Percentiles rank a stretch among this genome's conserved stretches.
Evolutionary conservation across 2,113 vertebrate genomes (phyloP).

Genomic region (Labeo rohita): DNA sequence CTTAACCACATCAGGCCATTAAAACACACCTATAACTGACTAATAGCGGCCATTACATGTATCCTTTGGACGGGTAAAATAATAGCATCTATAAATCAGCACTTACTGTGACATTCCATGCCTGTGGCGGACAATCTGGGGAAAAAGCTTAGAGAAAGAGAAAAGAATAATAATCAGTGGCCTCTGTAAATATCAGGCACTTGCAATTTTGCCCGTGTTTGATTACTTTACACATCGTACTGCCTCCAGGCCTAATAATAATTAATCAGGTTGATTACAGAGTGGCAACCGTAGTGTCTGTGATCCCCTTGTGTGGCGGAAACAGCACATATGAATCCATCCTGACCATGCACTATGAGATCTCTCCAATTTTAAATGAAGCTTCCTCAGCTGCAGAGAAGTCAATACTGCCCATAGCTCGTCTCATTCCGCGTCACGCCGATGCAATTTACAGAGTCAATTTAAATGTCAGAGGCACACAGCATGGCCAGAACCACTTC

Average conservation of each 20-base stretch:
- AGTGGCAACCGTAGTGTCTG: neutral
- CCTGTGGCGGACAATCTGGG: neutral
- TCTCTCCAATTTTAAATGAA: constrained; percentile 34
- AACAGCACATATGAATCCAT: neutral
- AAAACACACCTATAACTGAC: constrained; percentile 38
- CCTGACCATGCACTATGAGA: neutral
- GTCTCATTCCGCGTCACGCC: constrained; percentile 28
- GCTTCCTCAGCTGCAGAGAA: constrained; percentile 36
- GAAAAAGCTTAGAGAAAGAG: constrained; percentile 6
- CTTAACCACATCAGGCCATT: constrained; percentile 44
- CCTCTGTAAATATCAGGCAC: constrained; percentile 11
- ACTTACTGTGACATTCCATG: constrained; percentile 26
- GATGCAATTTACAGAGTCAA: constrained; percentile 39
- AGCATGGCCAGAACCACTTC: constrained; percentile 21
- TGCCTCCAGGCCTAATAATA: constrained; percentile 1
- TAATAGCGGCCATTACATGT: constrained; percentile 42
- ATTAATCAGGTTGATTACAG: constrained; percentile 22
- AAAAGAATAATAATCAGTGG: constrained; percentile 12
- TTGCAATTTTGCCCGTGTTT: neutral
- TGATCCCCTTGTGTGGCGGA: constrained; percentile 3
- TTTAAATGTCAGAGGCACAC: constrained; percentile 45
- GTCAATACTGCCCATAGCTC: constrained; percentile 40
- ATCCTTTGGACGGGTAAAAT: constrained; percentile 38
- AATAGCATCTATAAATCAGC: constrained; percentile 38
- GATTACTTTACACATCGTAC: constrained; percentile 1